Percentiles rank a stretch among this genome's conserved stretches.
Evolutionary conservation across 1,140 invertebrate genomes (phyloP).

Genomic region (Drosophila hydei): DNA sequence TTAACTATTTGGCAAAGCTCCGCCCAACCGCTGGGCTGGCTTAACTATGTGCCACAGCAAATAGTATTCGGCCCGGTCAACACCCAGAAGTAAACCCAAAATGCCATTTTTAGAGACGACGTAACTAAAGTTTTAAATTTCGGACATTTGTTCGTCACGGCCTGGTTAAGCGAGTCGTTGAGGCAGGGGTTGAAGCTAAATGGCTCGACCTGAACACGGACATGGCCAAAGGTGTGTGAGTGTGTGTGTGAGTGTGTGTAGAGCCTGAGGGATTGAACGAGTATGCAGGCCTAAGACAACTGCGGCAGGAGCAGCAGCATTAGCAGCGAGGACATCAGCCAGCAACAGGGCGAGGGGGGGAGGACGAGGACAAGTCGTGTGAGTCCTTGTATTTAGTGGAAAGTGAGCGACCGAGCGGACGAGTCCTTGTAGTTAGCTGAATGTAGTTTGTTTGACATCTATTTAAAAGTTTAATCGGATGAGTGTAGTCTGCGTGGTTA

Average conservation of each 20-base stretch:
- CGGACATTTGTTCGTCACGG: constrained; percentile 76
- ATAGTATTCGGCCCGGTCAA: not conserved
- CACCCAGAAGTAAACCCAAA: constrained; percentile 22
- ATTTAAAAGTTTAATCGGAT: constrained; percentile 83
- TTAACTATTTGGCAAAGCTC: constrained; percentile 53
- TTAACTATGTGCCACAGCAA: constrained; percentile 3
- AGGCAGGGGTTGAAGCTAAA: constrained; percentile 45
- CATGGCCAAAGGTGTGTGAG: constrained; percentile 18
- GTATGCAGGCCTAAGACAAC: constrained; percentile 69
- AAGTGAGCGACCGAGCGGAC: not conserved
- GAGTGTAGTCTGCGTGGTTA: constrained; percentile 81
- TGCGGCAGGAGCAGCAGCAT: constrained; percentile 18
- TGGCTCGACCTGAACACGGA: constrained; percentile 35
- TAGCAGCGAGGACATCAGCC: constrained; percentile 17
- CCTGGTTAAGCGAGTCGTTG: constrained; percentile 24
- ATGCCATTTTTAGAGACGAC: constrained; percentile 21
- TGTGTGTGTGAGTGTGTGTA: constrained; percentile 30
- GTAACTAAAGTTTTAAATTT: constrained; percentile 78
- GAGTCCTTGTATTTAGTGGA: constrained; percentile 68
- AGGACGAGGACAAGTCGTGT: constrained; percentile 41
- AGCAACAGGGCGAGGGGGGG: constrained; percentile 5
- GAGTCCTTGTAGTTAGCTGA: constrained; percentile 75
- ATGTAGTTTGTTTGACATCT: constrained; percentile 82
- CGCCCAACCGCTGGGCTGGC: constrained; percentile 42
- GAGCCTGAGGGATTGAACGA: constrained; percentile 24